Conservation (phyloP, 2,888 invertebrate genomes). For the Pseudanteris insignis region DNA sequence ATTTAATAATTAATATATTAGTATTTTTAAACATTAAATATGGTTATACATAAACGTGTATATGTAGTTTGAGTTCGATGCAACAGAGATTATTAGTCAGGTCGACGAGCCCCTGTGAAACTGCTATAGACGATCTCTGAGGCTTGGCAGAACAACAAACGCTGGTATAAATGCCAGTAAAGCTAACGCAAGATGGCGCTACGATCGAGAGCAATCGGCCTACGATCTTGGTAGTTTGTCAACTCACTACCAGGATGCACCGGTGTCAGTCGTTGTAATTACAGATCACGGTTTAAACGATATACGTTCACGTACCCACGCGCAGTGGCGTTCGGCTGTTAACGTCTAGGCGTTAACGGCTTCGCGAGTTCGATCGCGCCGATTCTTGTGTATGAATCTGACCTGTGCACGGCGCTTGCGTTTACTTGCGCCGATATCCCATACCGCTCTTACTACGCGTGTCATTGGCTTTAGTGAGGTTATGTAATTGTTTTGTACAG, state of each 20-base stretch:
- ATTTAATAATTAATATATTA: too few relatives aligned
- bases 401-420: too few relatives aligned
- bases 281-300: slow-evolving; percentile 52
- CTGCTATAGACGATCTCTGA: too few relatives aligned
- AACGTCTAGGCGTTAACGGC: slow-evolving; percentile 40
- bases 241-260: slow-evolving; percentile 48
- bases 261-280: slow-evolving; percentile 49
- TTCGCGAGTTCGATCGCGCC: slow-evolving; percentile 36
- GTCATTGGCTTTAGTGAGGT: slow-evolving; percentile 46
- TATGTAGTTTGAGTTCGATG: too few relatives aligned
- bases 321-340: slow-evolving; percentile 46
- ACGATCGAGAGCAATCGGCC: slow-evolving; percentile 18
- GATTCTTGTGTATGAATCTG: too few relatives aligned
- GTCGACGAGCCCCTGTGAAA: too few relatives aligned
- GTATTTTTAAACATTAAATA: too few relatives aligned
- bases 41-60: too few relatives aligned
- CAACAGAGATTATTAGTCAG: too few relatives aligned
- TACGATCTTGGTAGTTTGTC: slow-evolving; percentile 44
- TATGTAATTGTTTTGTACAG: slow-evolving; percentile 49
- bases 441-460: slow-evolving; percentile 15
- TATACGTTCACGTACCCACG: slow-evolving; percentile 46
- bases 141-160: neutral
- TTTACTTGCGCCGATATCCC: too few relatives aligned
- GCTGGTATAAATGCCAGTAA: too few relatives aligned
- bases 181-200: slow-evolving; percentile 40